Evolutionary conservation across 2,888 invertebrate genomes (phyloP).

Genomic region (Norana najaformis): DNA sequence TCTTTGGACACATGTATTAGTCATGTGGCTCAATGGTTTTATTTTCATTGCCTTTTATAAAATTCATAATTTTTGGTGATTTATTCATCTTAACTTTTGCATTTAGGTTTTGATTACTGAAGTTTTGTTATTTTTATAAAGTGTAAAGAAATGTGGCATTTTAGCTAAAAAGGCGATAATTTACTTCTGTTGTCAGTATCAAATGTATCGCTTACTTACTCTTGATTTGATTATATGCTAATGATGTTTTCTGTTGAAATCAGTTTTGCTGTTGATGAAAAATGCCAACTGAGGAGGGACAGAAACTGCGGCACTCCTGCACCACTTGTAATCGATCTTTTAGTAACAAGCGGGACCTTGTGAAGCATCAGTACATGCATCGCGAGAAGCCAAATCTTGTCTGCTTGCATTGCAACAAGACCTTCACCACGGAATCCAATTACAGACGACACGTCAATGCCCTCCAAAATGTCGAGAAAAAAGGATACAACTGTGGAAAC

Average conservation of each 20-base stretch:
- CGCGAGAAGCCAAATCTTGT: constrained; percentile 38
- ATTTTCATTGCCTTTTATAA: too few relatives aligned
- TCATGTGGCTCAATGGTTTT: too few relatives aligned
- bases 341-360: constrained; percentile 33
- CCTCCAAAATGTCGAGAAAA: constrained; percentile 31
- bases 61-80: too few relatives aligned
- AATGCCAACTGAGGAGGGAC: constrained; percentile 21
- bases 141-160: too few relatives aligned
- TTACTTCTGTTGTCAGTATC: too few relatives aligned
- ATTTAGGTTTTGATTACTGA: too few relatives aligned
- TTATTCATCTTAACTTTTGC: too few relatives aligned
- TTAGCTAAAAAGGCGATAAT: too few relatives aligned
- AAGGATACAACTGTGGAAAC: constrained; percentile 26
- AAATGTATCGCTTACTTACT: background rate
- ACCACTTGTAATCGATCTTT: constrained; percentile 33
- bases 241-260: background rate
- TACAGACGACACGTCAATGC: constrained; percentile 37
- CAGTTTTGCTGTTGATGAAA: background rate
- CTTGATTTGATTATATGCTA: background rate
- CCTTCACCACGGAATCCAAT: constrained; percentile 37
- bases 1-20: too few relatives aligned
- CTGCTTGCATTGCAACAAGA: constrained; percentile 39
- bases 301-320: constrained; percentile 32
- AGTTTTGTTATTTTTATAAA: too few relatives aligned
- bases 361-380: constrained; percentile 41